Conservation (phyloP, 2,113 vertebrate species). For the Larimichthys crocea region DNA sequence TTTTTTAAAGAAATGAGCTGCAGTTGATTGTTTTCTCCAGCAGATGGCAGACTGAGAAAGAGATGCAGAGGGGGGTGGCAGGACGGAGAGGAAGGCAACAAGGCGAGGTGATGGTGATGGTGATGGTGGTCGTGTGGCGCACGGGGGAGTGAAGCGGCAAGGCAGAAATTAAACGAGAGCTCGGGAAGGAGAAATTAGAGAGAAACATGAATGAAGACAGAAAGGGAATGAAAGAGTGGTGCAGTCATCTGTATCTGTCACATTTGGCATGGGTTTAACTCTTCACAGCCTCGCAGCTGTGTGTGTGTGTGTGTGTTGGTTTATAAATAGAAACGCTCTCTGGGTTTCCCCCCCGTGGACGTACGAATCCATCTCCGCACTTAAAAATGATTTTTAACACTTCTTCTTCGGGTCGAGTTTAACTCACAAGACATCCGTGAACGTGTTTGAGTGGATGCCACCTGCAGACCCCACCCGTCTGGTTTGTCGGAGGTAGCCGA, state of each 20-base stretch:
- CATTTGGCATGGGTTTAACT: slow-evolving; percentile 17
- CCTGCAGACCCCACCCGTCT: slow-evolving; percentile 29
- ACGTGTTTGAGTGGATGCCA: accelerated
- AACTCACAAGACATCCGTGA: not conserved
- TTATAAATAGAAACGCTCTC: slow-evolving; percentile 26
- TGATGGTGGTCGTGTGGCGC: not conserved
- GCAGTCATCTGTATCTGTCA: slow-evolving; percentile 17
- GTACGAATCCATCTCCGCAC: not conserved
- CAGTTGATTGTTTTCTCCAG: slow-evolving; percentile 24
- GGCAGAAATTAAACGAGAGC: slow-evolving; percentile 1
- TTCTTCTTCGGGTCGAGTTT: not conserved
- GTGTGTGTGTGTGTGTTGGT: slow-evolving; percentile 4
- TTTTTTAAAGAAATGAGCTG: not conserved
- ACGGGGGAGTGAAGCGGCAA: not conserved
- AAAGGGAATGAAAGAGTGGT: not conserved
- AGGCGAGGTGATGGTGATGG: not conserved
- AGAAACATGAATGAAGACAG: not conserved
- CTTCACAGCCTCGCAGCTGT: slow-evolving; percentile 14
- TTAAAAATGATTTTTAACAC: not conserved
- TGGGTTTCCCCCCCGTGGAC: slow-evolving; percentile 25
- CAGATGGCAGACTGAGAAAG: slow-evolving; percentile 66
- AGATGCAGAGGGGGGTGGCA: not conserved
- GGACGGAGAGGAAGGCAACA: not conserved
- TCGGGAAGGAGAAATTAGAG: not conserved
- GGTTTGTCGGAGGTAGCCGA: not conserved